Conservation (phyloP, 2,113 vertebrate species). For the Narcine bancroftii region DNA sequence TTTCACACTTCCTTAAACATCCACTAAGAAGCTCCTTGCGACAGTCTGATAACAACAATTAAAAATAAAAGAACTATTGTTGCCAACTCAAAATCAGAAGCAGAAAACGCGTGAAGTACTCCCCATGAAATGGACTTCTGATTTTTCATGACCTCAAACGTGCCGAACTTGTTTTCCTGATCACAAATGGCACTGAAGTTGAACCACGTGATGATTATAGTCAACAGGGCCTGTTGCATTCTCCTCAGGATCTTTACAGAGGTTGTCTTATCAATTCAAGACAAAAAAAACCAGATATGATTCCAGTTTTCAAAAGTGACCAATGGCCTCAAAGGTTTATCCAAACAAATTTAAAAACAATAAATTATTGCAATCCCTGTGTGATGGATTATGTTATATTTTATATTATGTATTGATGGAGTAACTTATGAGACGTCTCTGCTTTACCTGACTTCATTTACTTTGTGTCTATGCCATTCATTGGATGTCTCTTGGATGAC, state of each 20-base stretch:
- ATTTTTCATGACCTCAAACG: neutral
- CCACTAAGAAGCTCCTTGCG: neutral
- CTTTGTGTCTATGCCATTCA: neutral
- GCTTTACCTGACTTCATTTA: neutral
- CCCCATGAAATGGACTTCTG: neutral
- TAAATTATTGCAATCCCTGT: neutral
- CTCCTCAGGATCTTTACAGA: neutral
- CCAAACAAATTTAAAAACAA: conserved; percentile 30
- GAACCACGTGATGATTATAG: neutral
- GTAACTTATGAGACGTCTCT: neutral
- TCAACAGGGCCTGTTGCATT: neutral
- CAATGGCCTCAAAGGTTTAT: neutral
- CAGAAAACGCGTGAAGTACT: neutral
- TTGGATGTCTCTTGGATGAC: neutral
- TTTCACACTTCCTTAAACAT: neutral
- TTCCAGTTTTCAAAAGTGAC: neutral
- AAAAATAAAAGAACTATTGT: neutral
- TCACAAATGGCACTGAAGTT: neutral
- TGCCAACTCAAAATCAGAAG: neutral
- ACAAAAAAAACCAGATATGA: neutral
- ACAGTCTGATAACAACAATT: neutral
- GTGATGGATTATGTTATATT: too few relatives aligned
- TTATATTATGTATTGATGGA: too few relatives aligned
- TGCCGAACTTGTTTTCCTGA: neutral
- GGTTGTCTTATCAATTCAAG: neutral